Percentiles rank a stretch among this genome's conserved stretches.
Evolutionary conservation across 2,113 vertebrate species (phyloP).

Genomic region (Ailurus styani): DNA sequence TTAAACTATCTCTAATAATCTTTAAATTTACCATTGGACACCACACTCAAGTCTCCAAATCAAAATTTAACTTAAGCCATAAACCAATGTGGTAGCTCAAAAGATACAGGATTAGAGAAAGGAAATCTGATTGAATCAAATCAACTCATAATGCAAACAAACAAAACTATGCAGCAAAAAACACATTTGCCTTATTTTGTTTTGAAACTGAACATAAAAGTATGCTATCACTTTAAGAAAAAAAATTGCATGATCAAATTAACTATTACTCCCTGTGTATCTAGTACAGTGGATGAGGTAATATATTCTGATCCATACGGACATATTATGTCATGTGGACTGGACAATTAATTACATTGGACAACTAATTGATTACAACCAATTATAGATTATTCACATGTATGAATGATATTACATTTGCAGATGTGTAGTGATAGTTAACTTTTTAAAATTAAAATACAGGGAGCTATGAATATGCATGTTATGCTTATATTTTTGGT

Average conservation of each 20-base stretch:
- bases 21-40: neutral
- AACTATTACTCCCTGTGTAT: neutral
- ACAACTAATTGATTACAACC: neutral
- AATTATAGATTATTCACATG: neutral
- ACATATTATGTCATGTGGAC: neutral
- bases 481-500: neutral
- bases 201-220: neutral
- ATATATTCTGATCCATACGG: neutral
- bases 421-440: neutral
- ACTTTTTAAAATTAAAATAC: neutral
- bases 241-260: neutral
- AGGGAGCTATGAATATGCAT: neutral
- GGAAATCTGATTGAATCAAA: neutral
- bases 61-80: neutral
- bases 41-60: neutral
- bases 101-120: neutral
- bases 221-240: neutral
- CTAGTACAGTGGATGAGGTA: neutral
- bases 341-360: neutral
- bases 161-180: neutral
- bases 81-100: neutral
- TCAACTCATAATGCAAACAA: neutral
- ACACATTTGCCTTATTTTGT: neutral
- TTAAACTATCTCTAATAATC: neutral
- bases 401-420: neutral